A percentile compares a stretch with the other conserved stretches of the same genome.
Conservation (phyloP, 2,888 invertebrate genomes). For the Agrochola lychnidis region DNA sequence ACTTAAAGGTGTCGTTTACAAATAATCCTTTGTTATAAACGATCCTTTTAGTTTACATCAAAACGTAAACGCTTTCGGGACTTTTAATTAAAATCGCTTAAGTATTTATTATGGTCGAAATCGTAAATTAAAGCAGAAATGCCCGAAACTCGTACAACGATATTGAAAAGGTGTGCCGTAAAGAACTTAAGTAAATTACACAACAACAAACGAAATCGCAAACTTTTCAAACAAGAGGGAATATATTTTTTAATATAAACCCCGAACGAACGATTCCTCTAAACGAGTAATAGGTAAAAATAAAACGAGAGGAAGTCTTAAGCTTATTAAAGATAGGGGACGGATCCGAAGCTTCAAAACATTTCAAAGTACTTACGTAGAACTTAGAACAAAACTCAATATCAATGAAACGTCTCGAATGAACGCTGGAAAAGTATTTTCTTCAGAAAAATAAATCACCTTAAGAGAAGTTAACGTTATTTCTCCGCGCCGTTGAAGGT, state of each 20-base stretch:
- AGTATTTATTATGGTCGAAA: slow-evolving; percentile 73
- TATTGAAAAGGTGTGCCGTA: slow-evolving; percentile 74
- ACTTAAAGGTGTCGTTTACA: slow-evolving; percentile 27
- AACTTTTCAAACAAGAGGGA: slow-evolving; percentile 73
- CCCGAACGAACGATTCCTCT: slow-evolving; percentile 74
- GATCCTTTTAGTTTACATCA: slow-evolving; percentile 56
- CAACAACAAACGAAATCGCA: slow-evolving; percentile 76
- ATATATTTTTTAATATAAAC: slow-evolving; percentile 69
- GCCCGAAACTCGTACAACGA: slow-evolving; percentile 60
- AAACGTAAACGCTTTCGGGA: slow-evolving; percentile 66
- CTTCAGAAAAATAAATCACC: slow-evolving; percentile 87
- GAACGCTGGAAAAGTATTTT: slow-evolving; percentile 83
- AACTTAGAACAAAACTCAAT: slow-evolving; percentile 87
- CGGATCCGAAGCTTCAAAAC: slow-evolving; percentile 78
- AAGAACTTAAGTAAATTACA: slow-evolving; percentile 81
- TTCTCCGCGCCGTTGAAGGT: slow-evolving; percentile 81
- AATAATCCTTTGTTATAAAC: slow-evolving; percentile 55
- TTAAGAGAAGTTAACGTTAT: slow-evolving; percentile 83
- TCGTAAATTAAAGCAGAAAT: slow-evolving; percentile 72
- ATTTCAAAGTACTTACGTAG: slow-evolving; percentile 82
- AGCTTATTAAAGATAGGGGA: slow-evolving; percentile 84
- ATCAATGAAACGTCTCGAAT: slow-evolving; percentile 85
- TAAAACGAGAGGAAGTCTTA: slow-evolving; percentile 74
- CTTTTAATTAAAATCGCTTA: slow-evolving; percentile 75
- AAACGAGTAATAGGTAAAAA: slow-evolving; percentile 79